These are phyloP conservation scores for Drosophila paranaensis DNA, from an alignment of 2,888 invertebrate genomes.

Conservation along the genomic window DNA sequence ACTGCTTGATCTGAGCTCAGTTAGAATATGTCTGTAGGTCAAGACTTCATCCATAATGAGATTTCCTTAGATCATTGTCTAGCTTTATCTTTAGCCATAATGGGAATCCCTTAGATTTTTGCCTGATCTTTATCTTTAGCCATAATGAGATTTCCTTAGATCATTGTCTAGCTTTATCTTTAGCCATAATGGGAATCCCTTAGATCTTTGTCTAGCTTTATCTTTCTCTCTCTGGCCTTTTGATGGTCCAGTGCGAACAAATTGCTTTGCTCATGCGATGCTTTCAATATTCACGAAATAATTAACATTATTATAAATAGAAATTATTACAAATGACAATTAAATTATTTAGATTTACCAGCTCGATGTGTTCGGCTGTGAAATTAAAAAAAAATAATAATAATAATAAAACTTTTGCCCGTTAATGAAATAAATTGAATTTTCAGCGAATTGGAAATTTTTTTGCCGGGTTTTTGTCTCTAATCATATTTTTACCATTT, in stretches of 20 bases:
- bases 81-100: too few relatives aligned
- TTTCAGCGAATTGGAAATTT: constrained; percentile 49
- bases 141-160: too few relatives aligned
- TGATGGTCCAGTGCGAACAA: not conserved
- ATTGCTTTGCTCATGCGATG: constrained; percentile 7
- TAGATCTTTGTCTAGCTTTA: too few relatives aligned
- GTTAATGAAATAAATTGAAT: constrained; percentile 58
- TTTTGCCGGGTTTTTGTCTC: constrained; percentile 16
- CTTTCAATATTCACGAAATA: constrained; percentile 24
- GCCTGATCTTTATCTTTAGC: too few relatives aligned
- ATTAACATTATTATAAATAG: constrained; percentile 20
- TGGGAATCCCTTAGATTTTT: not conserved
- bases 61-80: not conserved
- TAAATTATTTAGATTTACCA: constrained; percentile 40
- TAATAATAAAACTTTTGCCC: constrained; percentile 14
- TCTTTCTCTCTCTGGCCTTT: not conserved
- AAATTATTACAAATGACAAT: constrained; percentile 43
- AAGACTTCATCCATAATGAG: too few relatives aligned
- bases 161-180: too few relatives aligned
- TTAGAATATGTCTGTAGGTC: too few relatives aligned
- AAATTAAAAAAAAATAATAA: not conserved
- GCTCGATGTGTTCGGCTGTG: constrained; percentile 1
- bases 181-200: too few relatives aligned
- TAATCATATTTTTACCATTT: constrained; percentile 57
- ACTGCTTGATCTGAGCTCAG: not conserved